These are phyloP conservation scores for Lophura nycthemera DNA, from an alignment of 2,113 vertebrate species.

Conservation along the genomic window DNA sequence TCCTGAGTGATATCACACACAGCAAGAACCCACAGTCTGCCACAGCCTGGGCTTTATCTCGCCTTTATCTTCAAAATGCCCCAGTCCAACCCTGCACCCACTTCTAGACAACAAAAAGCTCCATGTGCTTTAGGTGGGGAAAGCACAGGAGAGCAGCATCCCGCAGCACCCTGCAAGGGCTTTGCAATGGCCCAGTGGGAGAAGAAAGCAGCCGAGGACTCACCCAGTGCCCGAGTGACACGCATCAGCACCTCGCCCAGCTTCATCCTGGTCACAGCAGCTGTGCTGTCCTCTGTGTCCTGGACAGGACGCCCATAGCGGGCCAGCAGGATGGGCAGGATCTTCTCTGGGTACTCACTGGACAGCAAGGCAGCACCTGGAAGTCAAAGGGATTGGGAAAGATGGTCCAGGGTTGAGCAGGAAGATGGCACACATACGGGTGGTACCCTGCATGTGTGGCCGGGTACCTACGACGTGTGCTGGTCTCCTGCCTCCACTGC, in stretches of 20 bases:
- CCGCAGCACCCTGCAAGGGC: neutral
- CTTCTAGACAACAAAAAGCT: neutral
- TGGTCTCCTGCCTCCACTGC: neutral
- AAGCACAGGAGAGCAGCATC: neutral
- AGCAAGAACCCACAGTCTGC: neutral
- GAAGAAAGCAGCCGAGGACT: conserved; percentile 53
- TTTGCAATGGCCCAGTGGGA: neutral
- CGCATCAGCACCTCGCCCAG: conserved; percentile 94
- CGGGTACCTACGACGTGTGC: neutral
- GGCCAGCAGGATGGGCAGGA: conserved; percentile 84
- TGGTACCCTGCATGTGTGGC: neutral
- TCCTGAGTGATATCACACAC: neutral
- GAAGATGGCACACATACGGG: neutral
- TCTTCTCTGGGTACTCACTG: conserved; percentile 83
- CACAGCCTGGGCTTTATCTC: neutral
- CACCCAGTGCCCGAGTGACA: conserved; percentile 87
- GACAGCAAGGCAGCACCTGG: conserved; percentile 87
- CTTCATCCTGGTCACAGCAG: conserved; percentile 88
- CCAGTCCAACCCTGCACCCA: neutral
- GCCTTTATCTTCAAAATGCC: neutral
- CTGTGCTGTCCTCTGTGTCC: neutral
- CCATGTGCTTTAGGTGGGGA: neutral
- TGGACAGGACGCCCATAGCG: conserved; percentile 71
- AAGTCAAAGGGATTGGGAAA: neutral
- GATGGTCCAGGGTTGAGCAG: fast-evolving